Conservation (phyloP, 2,113 vertebrate genomes). For the Telmatochromis sp. region DNA sequence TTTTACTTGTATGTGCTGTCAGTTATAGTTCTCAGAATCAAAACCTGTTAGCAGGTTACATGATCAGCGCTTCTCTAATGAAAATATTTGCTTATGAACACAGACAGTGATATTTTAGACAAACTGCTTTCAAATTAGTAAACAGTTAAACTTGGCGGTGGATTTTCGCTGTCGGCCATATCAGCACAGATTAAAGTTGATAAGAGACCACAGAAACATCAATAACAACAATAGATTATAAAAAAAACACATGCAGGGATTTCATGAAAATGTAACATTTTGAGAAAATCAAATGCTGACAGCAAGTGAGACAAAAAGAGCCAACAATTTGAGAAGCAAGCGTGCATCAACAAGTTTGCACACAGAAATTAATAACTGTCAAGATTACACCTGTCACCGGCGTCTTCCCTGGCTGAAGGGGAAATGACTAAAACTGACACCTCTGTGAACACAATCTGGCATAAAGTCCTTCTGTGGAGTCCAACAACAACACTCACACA, state of each 20-base stretch:
- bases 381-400: constrained; percentile 41
- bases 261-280: neutral
- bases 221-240: neutral
- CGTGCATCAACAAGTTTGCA: constrained; percentile 27
- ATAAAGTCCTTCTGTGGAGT: neutral
- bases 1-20: neutral
- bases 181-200: neutral
- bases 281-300: neutral
- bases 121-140: neutral
- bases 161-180: neutral
- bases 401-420: neutral
- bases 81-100: neutral
- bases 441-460: constrained; percentile 8
- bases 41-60: neutral
- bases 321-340: neutral
- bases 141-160: neutral
- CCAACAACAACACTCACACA: constrained; percentile 12
- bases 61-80: neutral
- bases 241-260: neutral
- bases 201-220: neutral
- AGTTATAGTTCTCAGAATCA: fast-evolving
- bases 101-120: neutral
- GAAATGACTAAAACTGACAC: constrained; percentile 27
- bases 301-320: neutral
- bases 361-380: constrained; percentile 30